A percentile compares a stretch with the other conserved stretches of the same genome.
Conservation (phyloP, 2,797 vertebrate species). For the Poecilia gillii region DNA sequence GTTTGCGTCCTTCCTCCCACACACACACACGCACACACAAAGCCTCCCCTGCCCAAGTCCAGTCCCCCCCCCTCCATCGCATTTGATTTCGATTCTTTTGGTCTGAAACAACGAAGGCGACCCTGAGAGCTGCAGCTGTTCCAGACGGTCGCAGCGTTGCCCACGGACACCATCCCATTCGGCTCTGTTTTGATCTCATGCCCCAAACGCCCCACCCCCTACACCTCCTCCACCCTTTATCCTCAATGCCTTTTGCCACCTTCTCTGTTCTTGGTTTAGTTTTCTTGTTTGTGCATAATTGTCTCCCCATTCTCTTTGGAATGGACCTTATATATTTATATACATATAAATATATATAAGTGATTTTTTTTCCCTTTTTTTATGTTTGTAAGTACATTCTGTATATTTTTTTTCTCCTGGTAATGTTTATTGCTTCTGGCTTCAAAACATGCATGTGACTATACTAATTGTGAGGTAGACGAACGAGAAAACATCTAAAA, state of each 20-base stretch:
- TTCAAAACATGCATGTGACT: conserved; percentile 89
- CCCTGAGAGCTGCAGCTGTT: conserved; percentile 60
- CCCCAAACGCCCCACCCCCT: conserved; percentile 14
- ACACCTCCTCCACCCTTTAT: neutral
- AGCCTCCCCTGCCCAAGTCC: conserved; percentile 31
- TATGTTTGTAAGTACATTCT: conserved; percentile 96
- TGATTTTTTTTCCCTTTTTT: conserved; percentile 84
- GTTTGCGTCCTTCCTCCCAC: conserved; percentile 65
- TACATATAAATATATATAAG: conserved; percentile 88
- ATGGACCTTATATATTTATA: conserved; percentile 89
- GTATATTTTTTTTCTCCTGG: conserved; percentile 85
- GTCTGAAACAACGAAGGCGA: conserved; percentile 68
- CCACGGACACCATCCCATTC: conserved; percentile 69
- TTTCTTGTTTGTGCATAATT: conserved; percentile 81
- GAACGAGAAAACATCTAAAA: conserved; percentile 59
- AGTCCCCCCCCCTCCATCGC: conserved; percentile 33
- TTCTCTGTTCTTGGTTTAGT: conserved; percentile 50
- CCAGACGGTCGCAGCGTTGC: conserved; percentile 53
- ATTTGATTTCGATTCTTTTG: conserved; percentile 46
- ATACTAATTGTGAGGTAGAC: conserved; percentile 72
- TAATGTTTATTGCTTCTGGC: conserved; percentile 83
- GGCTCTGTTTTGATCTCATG: conserved; percentile 58
- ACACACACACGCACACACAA: conserved; percentile 25
- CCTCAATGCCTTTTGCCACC: conserved; percentile 52
- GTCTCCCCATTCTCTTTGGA: conserved; percentile 78